These are phyloP conservation scores for Mimumesa dahlbomi DNA, from an alignment of 2,888 invertebrate genomes.

Conservation along the genomic window DNA sequence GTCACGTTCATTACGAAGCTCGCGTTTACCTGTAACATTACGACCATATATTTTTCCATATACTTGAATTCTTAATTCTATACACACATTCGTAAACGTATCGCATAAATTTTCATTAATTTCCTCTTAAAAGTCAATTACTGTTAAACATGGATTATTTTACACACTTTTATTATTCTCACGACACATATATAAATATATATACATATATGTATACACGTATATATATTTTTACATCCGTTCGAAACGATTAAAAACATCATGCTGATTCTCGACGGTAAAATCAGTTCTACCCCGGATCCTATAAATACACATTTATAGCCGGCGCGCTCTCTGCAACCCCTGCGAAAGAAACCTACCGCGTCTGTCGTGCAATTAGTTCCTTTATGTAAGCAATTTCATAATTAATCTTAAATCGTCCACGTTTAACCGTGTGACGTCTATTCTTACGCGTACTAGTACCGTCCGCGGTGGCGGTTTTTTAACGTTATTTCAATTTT, in stretches of 20 bases:
- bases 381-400: slow-evolving; percentile 9
- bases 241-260: background rate
- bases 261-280: background rate
- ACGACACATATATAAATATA: too few species aligned
- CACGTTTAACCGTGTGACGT: background rate
- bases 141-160: background rate
- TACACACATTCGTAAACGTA: background rate
- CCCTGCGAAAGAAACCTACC: background rate
- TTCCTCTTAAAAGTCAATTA: background rate
- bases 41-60: slow-evolving; percentile 4
- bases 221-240: background rate
- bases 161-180: too few species aligned
- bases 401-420: slow-evolving; percentile 13
- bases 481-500: slow-evolving; percentile 23
- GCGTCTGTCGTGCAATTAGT: slow-evolving; percentile 14
- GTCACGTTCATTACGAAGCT: slow-evolving; percentile 68
- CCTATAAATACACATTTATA: background rate
- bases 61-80: too few species aligned
- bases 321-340: background rate
- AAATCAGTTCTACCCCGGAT: background rate
- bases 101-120: background rate
- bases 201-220: too few species aligned
- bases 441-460: background rate
- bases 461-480: background rate
- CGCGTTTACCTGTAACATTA: slow-evolving; percentile 75